A percentile compares a stretch with the other conserved stretches of the same genome.
Evolutionary conservation across 2,797 vertebrate genomes (phyloP).

Genomic region (Sebastes kiyomatsui): DNA sequence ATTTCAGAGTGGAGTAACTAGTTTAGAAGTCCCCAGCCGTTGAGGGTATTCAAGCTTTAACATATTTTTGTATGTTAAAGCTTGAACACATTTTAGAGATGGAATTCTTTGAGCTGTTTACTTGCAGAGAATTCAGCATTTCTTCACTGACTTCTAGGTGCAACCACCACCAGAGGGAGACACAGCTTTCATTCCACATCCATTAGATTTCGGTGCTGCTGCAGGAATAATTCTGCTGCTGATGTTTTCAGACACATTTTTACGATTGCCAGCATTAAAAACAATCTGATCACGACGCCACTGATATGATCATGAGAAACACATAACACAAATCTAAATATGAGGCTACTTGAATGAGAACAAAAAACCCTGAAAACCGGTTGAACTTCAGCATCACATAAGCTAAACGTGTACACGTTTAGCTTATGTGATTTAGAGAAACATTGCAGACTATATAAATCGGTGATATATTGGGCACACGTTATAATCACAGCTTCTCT

Average conservation of each 20-base stretch:
- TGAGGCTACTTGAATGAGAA: background rate
- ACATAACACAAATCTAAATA: background rate
- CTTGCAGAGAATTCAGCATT: background rate
- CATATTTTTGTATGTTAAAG: too few relatives aligned
- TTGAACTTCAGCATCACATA: background rate
- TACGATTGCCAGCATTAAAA: background rate
- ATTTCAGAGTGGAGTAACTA: too few relatives aligned
- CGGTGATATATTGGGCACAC: background rate
- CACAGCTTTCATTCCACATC: background rate
- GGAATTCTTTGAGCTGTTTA: background rate
- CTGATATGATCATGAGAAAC: background rate
- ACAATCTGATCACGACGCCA: background rate
- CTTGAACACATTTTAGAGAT: background rate
- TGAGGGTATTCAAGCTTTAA: too few relatives aligned
- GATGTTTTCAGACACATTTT: background rate
- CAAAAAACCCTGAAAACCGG: background rate
- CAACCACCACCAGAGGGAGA: slow-evolving; percentile 26
- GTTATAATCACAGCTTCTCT: background rate
- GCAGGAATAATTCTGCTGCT: background rate
- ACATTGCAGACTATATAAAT: background rate
- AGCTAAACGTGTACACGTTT: background rate
- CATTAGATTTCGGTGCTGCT: background rate
- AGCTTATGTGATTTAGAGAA: background rate
- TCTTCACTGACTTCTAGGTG: background rate
- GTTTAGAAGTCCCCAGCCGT: too few relatives aligned